Conservation (phyloP, 1,140 invertebrate genomes). For the Acyrthosiphon pisum region DNA sequence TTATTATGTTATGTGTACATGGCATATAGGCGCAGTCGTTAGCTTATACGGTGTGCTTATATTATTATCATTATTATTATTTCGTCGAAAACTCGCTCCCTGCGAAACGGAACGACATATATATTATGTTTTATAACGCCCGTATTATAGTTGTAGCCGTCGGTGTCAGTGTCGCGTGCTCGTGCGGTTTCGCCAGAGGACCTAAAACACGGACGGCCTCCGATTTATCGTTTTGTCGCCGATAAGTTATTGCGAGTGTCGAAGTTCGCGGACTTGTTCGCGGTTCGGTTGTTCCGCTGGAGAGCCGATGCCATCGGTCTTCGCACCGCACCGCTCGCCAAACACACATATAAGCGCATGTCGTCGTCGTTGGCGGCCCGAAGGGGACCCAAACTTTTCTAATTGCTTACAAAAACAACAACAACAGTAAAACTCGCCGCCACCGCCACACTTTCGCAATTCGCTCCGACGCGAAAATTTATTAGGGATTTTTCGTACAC, state of each 20-base stretch:
- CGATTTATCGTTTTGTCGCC: conserved; percentile 36
- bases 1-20: too few relatives aligned
- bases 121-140: background rate
- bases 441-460: background rate
- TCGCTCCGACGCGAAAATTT: background rate
- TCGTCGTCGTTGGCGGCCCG: background rate
- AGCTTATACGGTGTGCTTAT: too few relatives aligned
- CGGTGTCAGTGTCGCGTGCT: background rate
- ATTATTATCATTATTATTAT: too few relatives aligned
- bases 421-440: conserved; percentile 40
- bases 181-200: background rate
- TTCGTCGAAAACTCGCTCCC: too few relatives aligned
- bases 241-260: conserved; percentile 44
- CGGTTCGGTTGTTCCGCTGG: conserved; percentile 24
- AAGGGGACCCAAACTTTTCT: conserved; percentile 14
- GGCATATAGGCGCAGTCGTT: too few relatives aligned
- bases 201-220: background rate
- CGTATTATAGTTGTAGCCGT: background rate
- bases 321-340: background rate
- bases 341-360: background rate
- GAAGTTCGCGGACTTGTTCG: conserved; percentile 35
- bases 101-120: background rate
- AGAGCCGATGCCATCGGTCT: conserved; percentile 28
- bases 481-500: background rate
- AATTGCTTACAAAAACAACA: conserved; percentile 40